Conservation (phyloP, 2,888 invertebrate species). For the Thysanoteuthis rhombus region DNA sequence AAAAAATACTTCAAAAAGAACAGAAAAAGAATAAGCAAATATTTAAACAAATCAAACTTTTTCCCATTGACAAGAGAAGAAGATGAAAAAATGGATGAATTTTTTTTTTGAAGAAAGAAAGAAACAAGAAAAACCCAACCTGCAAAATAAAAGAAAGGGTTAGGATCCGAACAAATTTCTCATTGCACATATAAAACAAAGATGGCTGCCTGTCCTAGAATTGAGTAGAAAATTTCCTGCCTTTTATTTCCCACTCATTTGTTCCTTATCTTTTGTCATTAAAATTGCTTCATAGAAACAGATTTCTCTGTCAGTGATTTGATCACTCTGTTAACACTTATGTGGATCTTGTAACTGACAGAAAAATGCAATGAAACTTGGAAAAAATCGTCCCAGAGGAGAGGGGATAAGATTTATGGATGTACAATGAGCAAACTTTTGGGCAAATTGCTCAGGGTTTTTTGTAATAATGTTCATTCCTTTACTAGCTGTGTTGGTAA, state of each 20-base stretch:
- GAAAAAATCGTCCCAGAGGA: not conserved
- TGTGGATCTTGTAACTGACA: not conserved
- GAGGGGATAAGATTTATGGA: not conserved
- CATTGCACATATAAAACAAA: constrained; percentile 12
- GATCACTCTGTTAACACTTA: not conserved
- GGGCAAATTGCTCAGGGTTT: not conserved
- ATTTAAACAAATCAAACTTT: not conserved
- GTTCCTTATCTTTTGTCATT: constrained; percentile 12
- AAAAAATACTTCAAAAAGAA: not conserved
- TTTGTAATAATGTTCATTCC: not conserved
- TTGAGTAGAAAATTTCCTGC: not conserved
- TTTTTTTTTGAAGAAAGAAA: not conserved
- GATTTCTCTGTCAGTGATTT: not conserved
- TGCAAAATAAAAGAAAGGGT: not conserved
- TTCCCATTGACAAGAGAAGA: not conserved
- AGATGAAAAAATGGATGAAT: not conserved
- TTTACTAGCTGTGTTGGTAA: too few relatives aligned
- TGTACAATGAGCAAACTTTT: not conserved
- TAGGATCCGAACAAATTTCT: not conserved
- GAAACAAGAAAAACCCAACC: not conserved
- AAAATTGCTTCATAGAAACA: not conserved
- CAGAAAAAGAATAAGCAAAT: not conserved
- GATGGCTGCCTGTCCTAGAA: not conserved
- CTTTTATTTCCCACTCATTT: not conserved
- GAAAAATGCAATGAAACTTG: not conserved